Base-by-base conservation (phyloP, 2,888 invertebrate species). In the Nymphalis polychloros region DNA sequence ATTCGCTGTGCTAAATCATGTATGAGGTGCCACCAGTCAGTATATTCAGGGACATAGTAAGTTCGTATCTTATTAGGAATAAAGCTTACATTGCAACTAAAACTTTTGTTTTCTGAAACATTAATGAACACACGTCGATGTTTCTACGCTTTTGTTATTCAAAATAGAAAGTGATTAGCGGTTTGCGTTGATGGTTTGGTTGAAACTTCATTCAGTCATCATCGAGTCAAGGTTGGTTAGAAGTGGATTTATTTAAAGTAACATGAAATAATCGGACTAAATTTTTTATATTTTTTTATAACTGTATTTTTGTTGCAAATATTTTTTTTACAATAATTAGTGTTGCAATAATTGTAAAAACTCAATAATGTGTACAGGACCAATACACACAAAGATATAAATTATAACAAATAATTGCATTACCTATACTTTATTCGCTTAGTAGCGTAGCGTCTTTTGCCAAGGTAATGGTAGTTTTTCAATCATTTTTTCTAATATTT, bases 71-170 rank as follows among this genome's bases (percentile, higher is more conserved):
- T 1, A 17, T 10, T 35, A 19, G 35, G 19, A 17, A 19, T 57
- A 19, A 41, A 57, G 57, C 4, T 19, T 35, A 57, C 10, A 57
- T 57, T 41, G 4, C 10, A 41, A 5, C 27, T 19, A n/a, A 35
- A 8, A 10, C 10, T 57, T 41, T 41, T 53, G 17, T 17, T 55
- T 35, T 41, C 31, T 41, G 57, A 35, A 19, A 57, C 35, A 5
- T 8, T 57, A 19, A 57, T 57, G 57, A 57, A 41, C 41, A 55
- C 53, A 55, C n/a, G 57, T 57, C 41, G 41, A 57, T 41, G 57
- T 57, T 57, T 57, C 35, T 27, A 55, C 53, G 53, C 53, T 31
- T 55, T 55, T 55, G 53, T 55, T 55, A 57, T 41, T 57, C 57
- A 57, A 57, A 57, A 57, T 57, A 41, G 13, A 57, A 41, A 57